These are phyloP conservation scores for Diplazon laetatorius DNA, from an alignment of 2,888 invertebrate species.

Conservation along the genomic window DNA sequence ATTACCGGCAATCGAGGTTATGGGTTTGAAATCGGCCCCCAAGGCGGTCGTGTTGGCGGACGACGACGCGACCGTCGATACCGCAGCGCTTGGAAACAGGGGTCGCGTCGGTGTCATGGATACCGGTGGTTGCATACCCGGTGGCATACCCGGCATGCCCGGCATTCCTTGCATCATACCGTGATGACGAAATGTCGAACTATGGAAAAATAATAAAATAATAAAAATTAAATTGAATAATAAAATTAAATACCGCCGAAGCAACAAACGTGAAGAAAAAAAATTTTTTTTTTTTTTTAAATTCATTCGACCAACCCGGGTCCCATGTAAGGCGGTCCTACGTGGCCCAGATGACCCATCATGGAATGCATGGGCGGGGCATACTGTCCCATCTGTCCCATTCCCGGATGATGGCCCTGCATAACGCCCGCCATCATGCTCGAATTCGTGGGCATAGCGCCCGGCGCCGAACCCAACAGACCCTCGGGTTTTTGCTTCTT, in stretches of 20 bases:
- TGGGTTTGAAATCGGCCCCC: slow-evolving; percentile 86
- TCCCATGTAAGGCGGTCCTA: slow-evolving; percentile 91
- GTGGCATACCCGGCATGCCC: slow-evolving; percentile 81
- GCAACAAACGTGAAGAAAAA: background rate
- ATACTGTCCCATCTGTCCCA: slow-evolving; percentile 86
- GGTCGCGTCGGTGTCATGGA: slow-evolving; percentile 86
- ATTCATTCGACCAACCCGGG: slow-evolving; percentile 84
- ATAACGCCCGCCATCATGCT: slow-evolving; percentile 88
- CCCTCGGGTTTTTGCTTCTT: slow-evolving; percentile 90
- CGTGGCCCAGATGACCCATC: slow-evolving; percentile 87
- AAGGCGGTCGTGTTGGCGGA: slow-evolving; percentile 83
- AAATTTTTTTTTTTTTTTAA: background rate
- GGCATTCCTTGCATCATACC: slow-evolving; percentile 84
- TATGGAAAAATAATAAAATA: background rate
- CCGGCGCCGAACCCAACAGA: slow-evolving; percentile 86
- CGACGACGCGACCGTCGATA: slow-evolving; percentile 84
- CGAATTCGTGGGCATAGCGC: slow-evolving; percentile 85
- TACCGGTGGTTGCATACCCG: slow-evolving; percentile 81
- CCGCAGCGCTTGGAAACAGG: slow-evolving; percentile 90
- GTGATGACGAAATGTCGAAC: slow-evolving; percentile 55
- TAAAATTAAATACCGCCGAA: too few relatives aligned
- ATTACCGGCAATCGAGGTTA: slow-evolving; percentile 82
- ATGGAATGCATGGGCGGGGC: slow-evolving; percentile 85
- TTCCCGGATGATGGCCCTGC: slow-evolving; percentile 81
- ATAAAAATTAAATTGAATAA: too few relatives aligned